Evolutionary conservation across 2,113 vertebrate genomes (phyloP).

Genomic region (Hippopotamus amphibius): DNA sequence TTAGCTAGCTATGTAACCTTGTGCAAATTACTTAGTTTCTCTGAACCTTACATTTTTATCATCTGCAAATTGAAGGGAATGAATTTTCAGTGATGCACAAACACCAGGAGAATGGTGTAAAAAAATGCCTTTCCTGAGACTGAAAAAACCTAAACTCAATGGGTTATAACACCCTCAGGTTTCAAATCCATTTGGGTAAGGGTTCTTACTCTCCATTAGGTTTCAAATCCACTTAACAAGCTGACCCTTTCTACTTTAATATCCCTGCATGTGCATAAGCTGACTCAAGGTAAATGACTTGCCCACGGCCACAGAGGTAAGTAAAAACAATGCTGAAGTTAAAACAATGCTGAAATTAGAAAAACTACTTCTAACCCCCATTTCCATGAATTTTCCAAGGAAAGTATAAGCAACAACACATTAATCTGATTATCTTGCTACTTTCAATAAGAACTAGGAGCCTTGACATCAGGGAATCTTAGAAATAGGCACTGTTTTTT

Average conservation of each 20-base stretch:
- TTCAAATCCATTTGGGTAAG: not conserved
- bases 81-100: not conserved
- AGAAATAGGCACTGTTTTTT: not conserved
- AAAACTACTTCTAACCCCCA: not conserved
- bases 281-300: not conserved
- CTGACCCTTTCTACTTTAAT: not conserved
- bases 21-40: not conserved
- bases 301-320: not conserved
- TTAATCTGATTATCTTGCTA: accelerated
- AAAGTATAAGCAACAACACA: not conserved
- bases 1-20: not conserved
- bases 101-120: not conserved
- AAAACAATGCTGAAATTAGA: not conserved
- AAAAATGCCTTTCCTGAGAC: not conserved
- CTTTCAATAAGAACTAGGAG: not conserved
- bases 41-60: not conserved
- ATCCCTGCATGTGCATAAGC: not conserved
- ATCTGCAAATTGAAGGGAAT: not conserved
- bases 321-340: not conserved
- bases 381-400: not conserved
- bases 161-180: not conserved
- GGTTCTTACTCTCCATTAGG: not conserved
- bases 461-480: not conserved
- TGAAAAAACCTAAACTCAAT: not conserved
- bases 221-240: not conserved